Conservation (phyloP, 2,888 invertebrate species). For the Aphodius granarius region DNA sequence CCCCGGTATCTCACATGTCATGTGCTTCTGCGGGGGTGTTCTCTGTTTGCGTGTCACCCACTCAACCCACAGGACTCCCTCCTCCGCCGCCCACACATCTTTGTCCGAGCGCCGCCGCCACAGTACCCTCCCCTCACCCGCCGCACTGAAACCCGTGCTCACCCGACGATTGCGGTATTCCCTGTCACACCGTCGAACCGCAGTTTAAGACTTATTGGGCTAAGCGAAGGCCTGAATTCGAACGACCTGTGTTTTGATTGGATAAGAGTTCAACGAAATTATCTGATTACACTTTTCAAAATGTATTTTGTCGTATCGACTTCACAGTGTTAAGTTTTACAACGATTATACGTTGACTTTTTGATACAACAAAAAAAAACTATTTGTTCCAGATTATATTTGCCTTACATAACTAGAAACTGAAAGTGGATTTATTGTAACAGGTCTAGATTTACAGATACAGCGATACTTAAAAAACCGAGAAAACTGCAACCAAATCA, state of each 20-base stretch:
- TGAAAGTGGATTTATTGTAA: no score
- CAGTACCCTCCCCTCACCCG: slow-evolving; percentile 2
- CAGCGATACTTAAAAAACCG: no score
- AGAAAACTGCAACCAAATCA: no score
- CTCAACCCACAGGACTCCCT: slow-evolving; percentile 25
- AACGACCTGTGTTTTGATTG: not conserved
- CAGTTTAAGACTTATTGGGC: not conserved
- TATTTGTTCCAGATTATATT: no score
- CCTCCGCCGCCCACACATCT: slow-evolving; percentile 33
- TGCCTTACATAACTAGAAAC: no score
- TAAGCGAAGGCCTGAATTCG: not conserved
- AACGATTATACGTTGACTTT: no score
- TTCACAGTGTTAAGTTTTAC: not conserved
- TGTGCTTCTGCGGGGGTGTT: slow-evolving; percentile 37
- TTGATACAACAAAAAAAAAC: no score
- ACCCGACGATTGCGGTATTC: not conserved
- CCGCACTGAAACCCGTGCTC: not conserved
- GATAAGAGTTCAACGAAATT: not conserved
- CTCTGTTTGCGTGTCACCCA: slow-evolving; percentile 39
- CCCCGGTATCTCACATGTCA: slow-evolving; percentile 38
- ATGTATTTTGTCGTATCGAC: not conserved
- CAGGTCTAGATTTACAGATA: no score
- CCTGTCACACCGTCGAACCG: not conserved
- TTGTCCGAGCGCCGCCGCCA: slow-evolving; percentile 29
- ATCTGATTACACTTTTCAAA: not conserved